These are phyloP conservation scores for Drosophila navojoa DNA, from an alignment of 1,140 invertebrate genomes.

Conservation along the genomic window DNA sequence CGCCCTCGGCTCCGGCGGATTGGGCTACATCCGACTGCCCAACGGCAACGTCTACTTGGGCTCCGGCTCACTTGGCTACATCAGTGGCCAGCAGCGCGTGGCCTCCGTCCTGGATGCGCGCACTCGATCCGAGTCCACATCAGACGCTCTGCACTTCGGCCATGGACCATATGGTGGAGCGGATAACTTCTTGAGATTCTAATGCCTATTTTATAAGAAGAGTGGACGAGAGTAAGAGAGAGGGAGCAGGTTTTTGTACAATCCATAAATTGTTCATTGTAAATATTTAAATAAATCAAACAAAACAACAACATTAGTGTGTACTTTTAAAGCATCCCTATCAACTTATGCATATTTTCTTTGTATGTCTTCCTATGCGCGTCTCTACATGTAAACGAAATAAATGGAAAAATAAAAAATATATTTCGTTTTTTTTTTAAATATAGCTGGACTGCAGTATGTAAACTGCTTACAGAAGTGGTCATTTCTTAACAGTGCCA, in stretches of 20 bases:
- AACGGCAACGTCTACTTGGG: slow-evolving; percentile 80
- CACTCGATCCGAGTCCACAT: slow-evolving; percentile 65
- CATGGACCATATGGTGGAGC: slow-evolving; percentile 71
- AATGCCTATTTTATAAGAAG: slow-evolving; percentile 28
- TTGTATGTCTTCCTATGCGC: slow-evolving; percentile 53
- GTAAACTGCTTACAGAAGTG: neutral
- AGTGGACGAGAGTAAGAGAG: neutral
- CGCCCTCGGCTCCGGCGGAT: slow-evolving; percentile 76
- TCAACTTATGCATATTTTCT: slow-evolving; percentile 25
- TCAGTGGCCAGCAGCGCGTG: slow-evolving; percentile 69
- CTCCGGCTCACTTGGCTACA: slow-evolving; percentile 80
- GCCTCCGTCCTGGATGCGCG: slow-evolving; percentile 67
- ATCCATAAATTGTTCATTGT: slow-evolving; percentile 54
- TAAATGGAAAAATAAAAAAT: slow-evolving; percentile 32
- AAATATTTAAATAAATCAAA: slow-evolving; percentile 63
- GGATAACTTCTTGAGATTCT: slow-evolving; percentile 66
- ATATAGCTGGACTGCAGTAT: neutral
- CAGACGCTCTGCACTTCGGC: slow-evolving; percentile 76
- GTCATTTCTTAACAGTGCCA: slow-evolving; percentile 8
- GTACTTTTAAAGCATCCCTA: slow-evolving; percentile 52
- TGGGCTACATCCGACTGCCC: slow-evolving; percentile 74
- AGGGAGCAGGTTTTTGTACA: slow-evolving; percentile 46
- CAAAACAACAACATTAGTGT: slow-evolving; percentile 28
- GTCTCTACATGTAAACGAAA: slow-evolving; percentile 44
- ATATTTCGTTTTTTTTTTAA: neutral